Conservation (phyloP, 1,140 invertebrate genomes). For the Stratiolaelaps scimitus region DNA sequence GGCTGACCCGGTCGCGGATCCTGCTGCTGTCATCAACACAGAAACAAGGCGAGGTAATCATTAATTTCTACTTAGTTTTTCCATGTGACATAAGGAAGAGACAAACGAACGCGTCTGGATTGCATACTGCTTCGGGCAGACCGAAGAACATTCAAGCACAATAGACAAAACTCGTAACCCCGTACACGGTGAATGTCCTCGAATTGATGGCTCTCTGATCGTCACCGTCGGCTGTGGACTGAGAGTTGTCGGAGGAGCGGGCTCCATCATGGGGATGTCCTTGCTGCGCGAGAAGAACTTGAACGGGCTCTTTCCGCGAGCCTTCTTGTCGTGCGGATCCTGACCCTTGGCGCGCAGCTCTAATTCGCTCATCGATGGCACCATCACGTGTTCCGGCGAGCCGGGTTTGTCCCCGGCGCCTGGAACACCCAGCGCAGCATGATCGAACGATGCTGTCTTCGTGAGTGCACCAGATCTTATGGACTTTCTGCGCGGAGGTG, state of each 20-base stretch:
- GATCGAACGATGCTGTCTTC: constrained; percentile 44
- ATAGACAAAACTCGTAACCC: too few species aligned
- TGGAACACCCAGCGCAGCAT: constrained; percentile 1
- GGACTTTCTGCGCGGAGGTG: constrained; percentile 61
- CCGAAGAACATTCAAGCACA: too few species aligned
- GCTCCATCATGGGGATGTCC: constrained; percentile 26
- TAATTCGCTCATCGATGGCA: background rate
- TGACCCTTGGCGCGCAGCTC: constrained; percentile 17
- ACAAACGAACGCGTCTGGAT: background rate
- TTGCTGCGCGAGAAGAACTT: constrained; percentile 29
- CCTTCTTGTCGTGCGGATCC: constrained; percentile 30
- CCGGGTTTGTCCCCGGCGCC: background rate
- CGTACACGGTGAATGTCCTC: constrained; percentile 30
- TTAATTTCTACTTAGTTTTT: background rate
- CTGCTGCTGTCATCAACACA: background rate
- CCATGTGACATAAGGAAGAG: background rate
- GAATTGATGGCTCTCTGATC: constrained; percentile 32
- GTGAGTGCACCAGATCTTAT: constrained; percentile 41
- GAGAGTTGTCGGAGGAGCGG: constrained; percentile 23
- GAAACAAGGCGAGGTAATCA: background rate
- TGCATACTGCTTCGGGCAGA: too few species aligned
- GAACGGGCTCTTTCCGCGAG: constrained; percentile 32
- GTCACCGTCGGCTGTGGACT: constrained; percentile 27
- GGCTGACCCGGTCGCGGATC: background rate
- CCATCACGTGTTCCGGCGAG: constrained; percentile 10